phyloP scores from a whole-genome alignment of 2,797 vertebrate species.

The Pangasius krempfi region DNA sequence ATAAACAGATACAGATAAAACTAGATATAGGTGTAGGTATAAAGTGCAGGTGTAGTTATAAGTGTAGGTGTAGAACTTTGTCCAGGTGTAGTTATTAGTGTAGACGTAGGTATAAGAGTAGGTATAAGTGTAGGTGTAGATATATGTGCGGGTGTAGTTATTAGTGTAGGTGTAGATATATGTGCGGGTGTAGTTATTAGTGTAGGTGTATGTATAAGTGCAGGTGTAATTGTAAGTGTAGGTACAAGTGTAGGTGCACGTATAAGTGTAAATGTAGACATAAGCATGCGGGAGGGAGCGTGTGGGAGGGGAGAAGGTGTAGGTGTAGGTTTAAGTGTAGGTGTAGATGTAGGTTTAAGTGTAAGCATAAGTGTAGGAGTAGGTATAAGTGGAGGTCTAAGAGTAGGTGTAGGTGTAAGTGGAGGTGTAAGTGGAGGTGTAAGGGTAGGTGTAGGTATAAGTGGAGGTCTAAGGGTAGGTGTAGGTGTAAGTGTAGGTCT shows the following conservation, averaged over 20 bases:
- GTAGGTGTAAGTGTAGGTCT: background rate
- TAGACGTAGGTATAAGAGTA: no score
- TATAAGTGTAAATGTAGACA: background rate
- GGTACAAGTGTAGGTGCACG: background rate
- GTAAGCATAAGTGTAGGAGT: background rate
- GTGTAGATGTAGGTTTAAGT: background rate
- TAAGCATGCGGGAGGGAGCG: no score
- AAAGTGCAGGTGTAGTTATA: no score
- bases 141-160: background rate
- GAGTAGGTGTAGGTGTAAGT: background rate
- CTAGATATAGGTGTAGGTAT: no score
- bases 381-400: no score
- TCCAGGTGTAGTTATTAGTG: no score
- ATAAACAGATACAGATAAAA: no score
- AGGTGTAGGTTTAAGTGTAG: conserved; percentile 50
- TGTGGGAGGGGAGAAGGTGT: background rate
- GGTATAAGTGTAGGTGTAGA: background rate
- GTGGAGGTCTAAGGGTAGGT: conserved; percentile 60
- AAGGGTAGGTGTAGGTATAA: background rate
- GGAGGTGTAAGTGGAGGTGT: background rate
- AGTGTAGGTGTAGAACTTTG: no score
- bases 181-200: background rate
- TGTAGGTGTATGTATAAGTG: no score
- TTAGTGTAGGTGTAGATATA: background rate
- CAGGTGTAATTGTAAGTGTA: background rate